Percentiles rank a stretch among this genome's conserved stretches.
These are phyloP conservation scores for Polymixis lichenea DNA, from an alignment of 2,888 invertebrate genomes.

Conservation along the genomic window DNA sequence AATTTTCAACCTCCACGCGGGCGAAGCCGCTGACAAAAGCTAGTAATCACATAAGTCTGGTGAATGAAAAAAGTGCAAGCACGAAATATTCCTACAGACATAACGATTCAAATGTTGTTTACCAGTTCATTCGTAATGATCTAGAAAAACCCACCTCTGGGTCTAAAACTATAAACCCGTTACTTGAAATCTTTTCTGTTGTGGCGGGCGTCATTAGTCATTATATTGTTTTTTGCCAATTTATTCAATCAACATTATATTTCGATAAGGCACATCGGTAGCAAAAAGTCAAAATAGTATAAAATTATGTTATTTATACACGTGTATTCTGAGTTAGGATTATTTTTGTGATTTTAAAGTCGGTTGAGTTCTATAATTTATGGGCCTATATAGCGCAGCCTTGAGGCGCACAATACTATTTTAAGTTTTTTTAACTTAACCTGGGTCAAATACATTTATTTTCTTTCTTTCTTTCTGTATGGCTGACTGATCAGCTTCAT, in stretches of 20 bases:
- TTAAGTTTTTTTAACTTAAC: too few species aligned
- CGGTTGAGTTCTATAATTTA: too few species aligned
- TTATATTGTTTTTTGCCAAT: slow-evolving; percentile 12
- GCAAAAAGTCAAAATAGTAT: not conserved
- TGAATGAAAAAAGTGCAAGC: slow-evolving; percentile 35
- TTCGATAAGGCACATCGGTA: not conserved
- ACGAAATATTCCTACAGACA: slow-evolving; percentile 2
- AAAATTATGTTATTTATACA: not conserved
- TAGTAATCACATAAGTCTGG: not conserved
- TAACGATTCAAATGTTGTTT: not conserved
- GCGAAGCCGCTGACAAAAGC: too few species aligned
- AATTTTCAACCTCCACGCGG: too few species aligned
- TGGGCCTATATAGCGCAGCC: too few species aligned
- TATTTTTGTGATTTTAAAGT: slow-evolving; percentile 7
- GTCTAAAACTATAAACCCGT: slow-evolving; percentile 15
- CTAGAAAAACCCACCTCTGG: slow-evolving; percentile 27
- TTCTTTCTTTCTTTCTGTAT: not conserved
- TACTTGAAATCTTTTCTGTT: not conserved
- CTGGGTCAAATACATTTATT: too few species aligned
- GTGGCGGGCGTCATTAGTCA: not conserved
- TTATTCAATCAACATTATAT: not conserved
- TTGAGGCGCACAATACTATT: too few species aligned
- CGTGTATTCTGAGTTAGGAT: not conserved
- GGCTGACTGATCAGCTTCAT: not conserved
- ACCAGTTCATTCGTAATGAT: not conserved